A percentile compares a stretch with the other conserved stretches of the same genome.
Conservation (phyloP, 2,888 invertebrate species). For the Brachyptera putata region DNA sequence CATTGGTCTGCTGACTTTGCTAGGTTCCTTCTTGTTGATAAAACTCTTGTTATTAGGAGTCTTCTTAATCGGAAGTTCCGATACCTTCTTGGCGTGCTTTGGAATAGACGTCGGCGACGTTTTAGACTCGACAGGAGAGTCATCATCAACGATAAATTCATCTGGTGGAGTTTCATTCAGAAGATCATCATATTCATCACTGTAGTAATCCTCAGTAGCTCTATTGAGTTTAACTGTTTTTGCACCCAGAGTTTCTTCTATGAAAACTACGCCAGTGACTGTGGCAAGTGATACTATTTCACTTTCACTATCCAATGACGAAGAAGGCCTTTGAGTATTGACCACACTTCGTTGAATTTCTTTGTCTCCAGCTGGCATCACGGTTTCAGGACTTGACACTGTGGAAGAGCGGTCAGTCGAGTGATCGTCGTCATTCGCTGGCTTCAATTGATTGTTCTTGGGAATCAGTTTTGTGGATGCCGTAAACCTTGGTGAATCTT, state of each 20-base stretch:
- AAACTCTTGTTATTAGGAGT: not conserved
- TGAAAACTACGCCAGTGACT: not conserved
- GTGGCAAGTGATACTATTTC: not conserved
- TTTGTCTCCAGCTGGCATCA: slow-evolving; percentile 27
- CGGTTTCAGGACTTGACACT: slow-evolving; percentile 32
- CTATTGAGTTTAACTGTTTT: not conserved
- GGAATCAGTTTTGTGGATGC: slow-evolving; percentile 33
- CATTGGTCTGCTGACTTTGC: not conserved
- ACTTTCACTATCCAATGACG: slow-evolving; percentile 6
- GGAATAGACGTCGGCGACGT: not conserved
- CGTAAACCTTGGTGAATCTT: slow-evolving; percentile 25
- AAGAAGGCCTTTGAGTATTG: not conserved
- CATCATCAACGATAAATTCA: slow-evolving; percentile 52
- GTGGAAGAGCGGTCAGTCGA: slow-evolving; percentile 32
- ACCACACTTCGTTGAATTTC: slow-evolving; percentile 22
- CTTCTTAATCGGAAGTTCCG: not conserved
- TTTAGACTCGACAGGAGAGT: slow-evolving; percentile 12
- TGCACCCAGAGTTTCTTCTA: not conserved
- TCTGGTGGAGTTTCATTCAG: slow-evolving; percentile 37
- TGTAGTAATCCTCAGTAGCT: slow-evolving; percentile 13
- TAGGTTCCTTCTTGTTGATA: not conserved
- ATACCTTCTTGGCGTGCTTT: not conserved
- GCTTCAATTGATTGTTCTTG: slow-evolving; percentile 38
- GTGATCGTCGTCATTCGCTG: slow-evolving; percentile 50
- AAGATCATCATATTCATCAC: slow-evolving; percentile 27